Percentiles rank a stretch among this genome's conserved stretches.
phyloP scores from a whole-genome alignment of 2,888 invertebrate species.

The Ichneumon xanthorius region DNA sequence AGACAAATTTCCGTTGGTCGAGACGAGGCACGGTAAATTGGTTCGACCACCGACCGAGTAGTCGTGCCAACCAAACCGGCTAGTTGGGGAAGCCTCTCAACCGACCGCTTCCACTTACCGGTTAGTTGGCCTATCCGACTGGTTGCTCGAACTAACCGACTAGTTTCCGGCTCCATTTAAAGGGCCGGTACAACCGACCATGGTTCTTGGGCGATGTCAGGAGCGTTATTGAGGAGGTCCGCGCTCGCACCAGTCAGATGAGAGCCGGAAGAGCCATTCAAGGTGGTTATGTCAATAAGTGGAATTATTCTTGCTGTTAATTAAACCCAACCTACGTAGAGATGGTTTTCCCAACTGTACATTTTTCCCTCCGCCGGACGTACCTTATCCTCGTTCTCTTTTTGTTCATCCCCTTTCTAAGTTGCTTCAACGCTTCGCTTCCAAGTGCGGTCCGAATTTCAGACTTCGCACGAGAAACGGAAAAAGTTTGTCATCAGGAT shows the following conservation, averaged over 20 bases:
- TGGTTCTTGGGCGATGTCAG: background rate
- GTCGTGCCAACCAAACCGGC: background rate
- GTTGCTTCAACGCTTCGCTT: constrained; percentile 48
- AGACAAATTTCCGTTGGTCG: background rate
- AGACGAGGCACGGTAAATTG: background rate
- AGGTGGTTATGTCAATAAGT: background rate
- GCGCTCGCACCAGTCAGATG: background rate
- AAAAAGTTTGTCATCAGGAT: constrained; percentile 52
- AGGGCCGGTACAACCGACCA: background rate
- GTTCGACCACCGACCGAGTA: background rate
- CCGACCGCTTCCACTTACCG: background rate
- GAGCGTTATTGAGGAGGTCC: background rate
- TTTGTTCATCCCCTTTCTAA: background rate
- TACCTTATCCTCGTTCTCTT: background rate
- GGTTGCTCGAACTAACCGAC: background rate
- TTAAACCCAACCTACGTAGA: background rate
- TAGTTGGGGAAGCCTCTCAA: background rate
- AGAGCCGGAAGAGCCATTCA: background rate
- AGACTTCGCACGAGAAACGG: constrained; percentile 29
- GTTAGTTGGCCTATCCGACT: background rate
- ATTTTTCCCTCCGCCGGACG: background rate
- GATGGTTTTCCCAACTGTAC: background rate
- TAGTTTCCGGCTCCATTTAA: background rate
- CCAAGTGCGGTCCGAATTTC: constrained; percentile 48
- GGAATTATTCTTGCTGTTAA: background rate